Conservation (phyloP, 2,797 vertebrate species). For the Passerculus sandwichensis region DNA sequence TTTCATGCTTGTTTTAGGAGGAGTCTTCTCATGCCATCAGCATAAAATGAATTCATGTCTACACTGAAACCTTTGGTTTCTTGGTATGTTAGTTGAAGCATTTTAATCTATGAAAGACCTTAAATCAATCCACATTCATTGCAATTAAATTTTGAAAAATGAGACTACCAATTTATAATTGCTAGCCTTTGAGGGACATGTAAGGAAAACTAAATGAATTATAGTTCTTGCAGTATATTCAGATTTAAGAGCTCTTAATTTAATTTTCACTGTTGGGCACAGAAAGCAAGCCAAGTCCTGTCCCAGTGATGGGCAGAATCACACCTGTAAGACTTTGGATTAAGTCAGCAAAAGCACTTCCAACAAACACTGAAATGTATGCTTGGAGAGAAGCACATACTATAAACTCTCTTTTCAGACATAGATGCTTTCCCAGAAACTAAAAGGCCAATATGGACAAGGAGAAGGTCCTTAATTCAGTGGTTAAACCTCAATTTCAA, state of each 20-base stretch:
- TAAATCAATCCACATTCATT: neutral
- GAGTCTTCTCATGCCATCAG: neutral
- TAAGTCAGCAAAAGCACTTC: slow-evolving; percentile 7
- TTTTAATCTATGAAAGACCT: neutral
- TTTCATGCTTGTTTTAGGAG: neutral
- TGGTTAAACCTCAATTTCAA: neutral
- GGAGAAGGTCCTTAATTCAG: neutral
- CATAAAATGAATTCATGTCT: neutral
- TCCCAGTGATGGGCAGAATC: neutral
- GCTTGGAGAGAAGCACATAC: neutral
- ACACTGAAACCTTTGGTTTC: neutral
- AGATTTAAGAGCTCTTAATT: neutral
- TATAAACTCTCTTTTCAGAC: neutral
- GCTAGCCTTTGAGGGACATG: neutral
- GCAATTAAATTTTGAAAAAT: slow-evolving; percentile 12
- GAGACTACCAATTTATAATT: slow-evolving; percentile 1
- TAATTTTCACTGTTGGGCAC: neutral
- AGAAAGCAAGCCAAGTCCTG: slow-evolving; percentile 4
- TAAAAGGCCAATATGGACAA: neutral
- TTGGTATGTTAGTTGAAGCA: neutral
- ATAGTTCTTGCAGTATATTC: neutral
- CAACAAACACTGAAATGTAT: neutral
- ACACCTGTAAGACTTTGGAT: neutral
- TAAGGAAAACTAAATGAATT: slow-evolving; percentile 1
- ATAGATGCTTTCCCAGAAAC: neutral